These are phyloP conservation scores for Tetragonisca angustula DNA, from an alignment of 2,888 invertebrate species.

Conservation along the genomic window DNA sequence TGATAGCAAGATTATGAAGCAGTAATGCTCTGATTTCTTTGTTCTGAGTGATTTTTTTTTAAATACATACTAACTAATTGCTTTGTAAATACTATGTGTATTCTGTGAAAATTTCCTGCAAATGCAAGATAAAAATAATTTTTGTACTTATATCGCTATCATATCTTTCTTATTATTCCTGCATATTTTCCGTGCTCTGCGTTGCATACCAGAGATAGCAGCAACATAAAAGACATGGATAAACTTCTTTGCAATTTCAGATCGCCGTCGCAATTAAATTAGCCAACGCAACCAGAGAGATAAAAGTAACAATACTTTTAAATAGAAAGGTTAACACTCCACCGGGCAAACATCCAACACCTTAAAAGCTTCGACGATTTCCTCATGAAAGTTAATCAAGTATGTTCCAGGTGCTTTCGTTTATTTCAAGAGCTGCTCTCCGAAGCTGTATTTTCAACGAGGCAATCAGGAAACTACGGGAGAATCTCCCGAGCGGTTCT, in stretches of 20 bases:
- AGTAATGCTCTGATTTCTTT: too few species aligned
- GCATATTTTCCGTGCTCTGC: background rate
- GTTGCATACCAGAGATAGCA: background rate
- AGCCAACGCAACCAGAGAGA: background rate
- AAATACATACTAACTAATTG: too few species aligned
- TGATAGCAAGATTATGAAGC: too few species aligned
- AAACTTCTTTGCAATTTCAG: background rate
- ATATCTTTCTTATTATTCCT: background rate
- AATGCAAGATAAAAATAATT: too few species aligned
- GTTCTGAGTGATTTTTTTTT: too few species aligned
- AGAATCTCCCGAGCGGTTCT: slow-evolving; percentile 6
- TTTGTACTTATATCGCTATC: too few species aligned
- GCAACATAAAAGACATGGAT: background rate
- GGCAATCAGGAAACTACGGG: slow-evolving; percentile 14
- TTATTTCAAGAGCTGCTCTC: background rate
- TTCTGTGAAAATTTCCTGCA: too few species aligned
- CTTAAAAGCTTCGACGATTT: background rate
- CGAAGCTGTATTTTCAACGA: slow-evolving; percentile 10
- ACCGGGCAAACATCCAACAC: background rate
- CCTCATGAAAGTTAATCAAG: background rate
- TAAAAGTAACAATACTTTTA: background rate
- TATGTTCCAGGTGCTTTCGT: slow-evolving; percentile 17
- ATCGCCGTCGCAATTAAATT: background rate
- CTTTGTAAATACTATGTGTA: too few species aligned
- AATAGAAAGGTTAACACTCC: background rate